Evolutionary conservation across 2,113 vertebrate species (phyloP).

Genomic region (Connochaetes taurinus): DNA sequence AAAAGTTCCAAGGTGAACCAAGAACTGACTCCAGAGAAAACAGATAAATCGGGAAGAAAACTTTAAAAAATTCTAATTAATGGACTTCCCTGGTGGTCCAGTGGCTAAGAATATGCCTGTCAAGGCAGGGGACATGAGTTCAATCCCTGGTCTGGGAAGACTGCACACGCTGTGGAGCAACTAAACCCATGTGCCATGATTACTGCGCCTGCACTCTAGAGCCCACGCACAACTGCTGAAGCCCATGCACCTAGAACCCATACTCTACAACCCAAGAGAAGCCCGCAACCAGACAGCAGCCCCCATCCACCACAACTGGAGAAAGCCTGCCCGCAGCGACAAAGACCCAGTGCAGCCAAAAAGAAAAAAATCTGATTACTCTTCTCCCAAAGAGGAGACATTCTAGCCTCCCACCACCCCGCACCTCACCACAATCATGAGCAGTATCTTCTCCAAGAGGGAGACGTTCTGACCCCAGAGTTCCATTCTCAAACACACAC

Average conservation of each 20-base stretch:
- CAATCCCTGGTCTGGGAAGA: neutral
- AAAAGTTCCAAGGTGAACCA: neutral
- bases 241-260: neutral
- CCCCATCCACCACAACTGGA: neutral
- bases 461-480: neutral
- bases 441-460: neutral
- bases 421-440: neutral
- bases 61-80: neutral
- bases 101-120: neutral
- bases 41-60: neutral
- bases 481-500: neutral
- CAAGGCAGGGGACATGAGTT: neutral
- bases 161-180: neutral
- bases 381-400: neutral
- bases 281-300: neutral
- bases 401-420: fast-evolving
- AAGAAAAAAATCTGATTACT: neutral
- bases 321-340: neutral
- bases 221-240: neutral
- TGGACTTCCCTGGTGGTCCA: neutral
- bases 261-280: neutral
- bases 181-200: neutral
- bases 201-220: neutral
- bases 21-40: neutral
- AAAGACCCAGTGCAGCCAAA: neutral